phyloP scores from a whole-genome alignment of 2,888 invertebrate species.

The Oscheius sp. region DNA sequence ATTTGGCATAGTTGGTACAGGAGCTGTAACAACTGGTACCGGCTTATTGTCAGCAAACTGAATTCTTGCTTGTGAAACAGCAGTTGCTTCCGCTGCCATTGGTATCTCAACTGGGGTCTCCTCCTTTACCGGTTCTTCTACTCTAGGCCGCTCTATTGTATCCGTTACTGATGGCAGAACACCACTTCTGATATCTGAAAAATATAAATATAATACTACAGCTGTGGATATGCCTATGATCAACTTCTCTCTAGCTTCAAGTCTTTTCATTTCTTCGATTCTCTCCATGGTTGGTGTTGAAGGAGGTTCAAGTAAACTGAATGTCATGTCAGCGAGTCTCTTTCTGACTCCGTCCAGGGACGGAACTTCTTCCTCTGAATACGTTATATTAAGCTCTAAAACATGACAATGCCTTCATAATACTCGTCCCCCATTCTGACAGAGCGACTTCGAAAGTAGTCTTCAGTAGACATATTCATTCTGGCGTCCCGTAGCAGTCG shows the following conservation, averaged over 20 bases:
- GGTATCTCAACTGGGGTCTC: not conserved
- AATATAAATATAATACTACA: not conserved
- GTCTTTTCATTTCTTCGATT: conserved; percentile 24
- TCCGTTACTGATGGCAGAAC: not conserved
- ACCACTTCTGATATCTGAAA: conserved; percentile 19
- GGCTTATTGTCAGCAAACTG: conserved; percentile 7
- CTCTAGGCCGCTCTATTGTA: not conserved
- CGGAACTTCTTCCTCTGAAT: conserved; percentile 25
- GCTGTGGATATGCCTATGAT: conserved; percentile 9
- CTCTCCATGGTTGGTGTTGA: conserved; percentile 26
- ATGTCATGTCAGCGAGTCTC: conserved; percentile 24
- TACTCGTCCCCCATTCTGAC: not conserved
- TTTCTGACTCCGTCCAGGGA: conserved; percentile 21
- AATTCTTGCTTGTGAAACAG: not conserved
- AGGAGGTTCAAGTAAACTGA: conserved; percentile 31
- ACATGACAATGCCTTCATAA: not conserved
- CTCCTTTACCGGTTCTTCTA: not conserved
- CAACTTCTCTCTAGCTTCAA: conserved; percentile 26
- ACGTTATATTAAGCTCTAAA: too few relatives aligned
- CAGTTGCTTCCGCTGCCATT: not conserved
- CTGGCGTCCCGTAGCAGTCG: conserved; percentile 11
- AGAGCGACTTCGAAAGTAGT: conserved; percentile 26
- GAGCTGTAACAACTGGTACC: not conserved
- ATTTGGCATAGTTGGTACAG: not conserved
- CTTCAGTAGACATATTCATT: conserved; percentile 31